A percentile compares a stretch with the other conserved stretches of the same genome.
phyloP scores from a whole-genome alignment of 2,113 vertebrate species.

The Tychaedon coryphoeus region DNA sequence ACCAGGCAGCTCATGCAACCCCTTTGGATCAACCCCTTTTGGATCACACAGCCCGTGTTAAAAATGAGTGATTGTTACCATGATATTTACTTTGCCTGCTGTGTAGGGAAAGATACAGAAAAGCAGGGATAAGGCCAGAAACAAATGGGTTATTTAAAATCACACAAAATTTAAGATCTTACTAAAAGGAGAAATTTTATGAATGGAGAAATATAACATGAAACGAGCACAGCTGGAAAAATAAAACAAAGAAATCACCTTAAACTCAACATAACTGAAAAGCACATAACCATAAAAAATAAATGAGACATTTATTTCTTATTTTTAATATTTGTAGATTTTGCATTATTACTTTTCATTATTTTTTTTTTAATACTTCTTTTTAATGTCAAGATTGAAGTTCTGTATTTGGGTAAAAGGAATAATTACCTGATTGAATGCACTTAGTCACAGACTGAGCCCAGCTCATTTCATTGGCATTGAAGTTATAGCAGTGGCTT shows the following conservation, averaged over 20 bases:
- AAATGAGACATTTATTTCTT: background rate
- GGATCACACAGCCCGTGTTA: fast-evolving
- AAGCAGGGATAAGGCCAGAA: background rate
- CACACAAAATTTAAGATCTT: background rate
- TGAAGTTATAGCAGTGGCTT: conserved; percentile 80
- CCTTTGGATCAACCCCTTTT: background rate
- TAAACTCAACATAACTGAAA: background rate
- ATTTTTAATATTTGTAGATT: background rate
- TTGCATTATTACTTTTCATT: background rate
- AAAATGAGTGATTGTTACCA: background rate
- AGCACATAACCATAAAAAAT: background rate
- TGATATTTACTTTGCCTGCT: background rate
- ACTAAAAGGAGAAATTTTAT: background rate
- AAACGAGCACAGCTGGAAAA: background rate
- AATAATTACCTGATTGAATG: conserved; percentile 74
- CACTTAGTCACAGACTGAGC: conserved; percentile 78
- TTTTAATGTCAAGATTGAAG: background rate
- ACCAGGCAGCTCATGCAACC: background rate
- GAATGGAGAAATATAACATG: background rate
- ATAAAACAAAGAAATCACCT: background rate
- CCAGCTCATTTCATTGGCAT: conserved; percentile 71
- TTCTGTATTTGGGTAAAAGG: background rate
- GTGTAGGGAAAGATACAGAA: background rate
- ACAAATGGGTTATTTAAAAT: background rate
- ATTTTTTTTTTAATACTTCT: background rate